Evolutionary conservation across 2,113 vertebrate species (phyloP).

Genomic region (Nicator chloris): DNA sequence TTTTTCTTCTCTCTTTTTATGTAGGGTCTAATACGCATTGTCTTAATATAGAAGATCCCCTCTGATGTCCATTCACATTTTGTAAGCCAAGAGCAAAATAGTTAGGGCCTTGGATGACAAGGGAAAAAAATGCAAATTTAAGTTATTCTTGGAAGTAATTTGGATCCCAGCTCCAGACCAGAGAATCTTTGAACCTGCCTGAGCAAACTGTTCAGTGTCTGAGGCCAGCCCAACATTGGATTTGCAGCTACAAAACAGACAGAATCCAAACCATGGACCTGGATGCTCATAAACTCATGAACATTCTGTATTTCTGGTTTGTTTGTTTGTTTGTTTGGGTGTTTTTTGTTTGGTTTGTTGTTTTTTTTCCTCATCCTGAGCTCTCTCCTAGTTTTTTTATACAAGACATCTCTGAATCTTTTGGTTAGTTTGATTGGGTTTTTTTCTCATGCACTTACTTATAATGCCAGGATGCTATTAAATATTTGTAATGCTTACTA

Average conservation of each 20-base stretch:
- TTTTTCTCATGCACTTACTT: not conserved
- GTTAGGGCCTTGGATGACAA: not conserved
- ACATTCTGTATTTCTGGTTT: not conserved
- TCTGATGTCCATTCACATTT: not conserved
- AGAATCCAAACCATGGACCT: not conserved
- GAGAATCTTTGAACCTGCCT: not conserved
- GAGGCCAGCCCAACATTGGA: not conserved
- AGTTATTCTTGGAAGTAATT: constrained; percentile 7
- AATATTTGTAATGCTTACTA: not conserved
- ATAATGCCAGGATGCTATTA: not conserved
- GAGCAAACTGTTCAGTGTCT: not conserved
- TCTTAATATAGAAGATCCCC: not conserved
- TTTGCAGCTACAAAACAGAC: not conserved
- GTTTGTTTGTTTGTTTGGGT: not conserved
- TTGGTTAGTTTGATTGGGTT: not conserved
- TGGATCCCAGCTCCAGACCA: not conserved
- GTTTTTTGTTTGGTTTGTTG: not conserved
- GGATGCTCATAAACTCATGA: not conserved
- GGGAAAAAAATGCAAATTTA: not conserved
- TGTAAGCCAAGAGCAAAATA: not conserved
- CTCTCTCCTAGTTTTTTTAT: not conserved
- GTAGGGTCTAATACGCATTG: not conserved
- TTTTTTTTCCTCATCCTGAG: not conserved
- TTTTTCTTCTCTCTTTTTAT: not conserved
- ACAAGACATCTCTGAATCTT: not conserved